Percentiles rank a stretch among this genome's conserved stretches.
Conservation (phyloP, 2,113 vertebrate genomes). For the Tachuris rubrigastra region DNA sequence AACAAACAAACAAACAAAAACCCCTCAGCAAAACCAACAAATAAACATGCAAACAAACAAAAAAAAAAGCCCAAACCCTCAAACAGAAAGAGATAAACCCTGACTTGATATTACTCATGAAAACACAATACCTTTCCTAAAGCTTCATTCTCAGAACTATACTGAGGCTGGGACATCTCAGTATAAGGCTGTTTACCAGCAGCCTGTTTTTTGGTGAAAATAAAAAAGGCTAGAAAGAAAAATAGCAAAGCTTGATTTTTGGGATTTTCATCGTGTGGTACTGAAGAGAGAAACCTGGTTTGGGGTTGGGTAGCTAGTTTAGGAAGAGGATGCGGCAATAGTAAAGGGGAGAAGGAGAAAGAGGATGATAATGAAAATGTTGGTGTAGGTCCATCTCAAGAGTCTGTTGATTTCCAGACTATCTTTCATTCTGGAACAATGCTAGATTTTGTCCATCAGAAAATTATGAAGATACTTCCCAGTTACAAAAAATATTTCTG, state of each 20-base stretch:
- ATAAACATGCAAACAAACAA: accelerated
- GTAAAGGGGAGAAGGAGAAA: neutral
- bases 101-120: neutral
- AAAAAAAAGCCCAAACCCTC: no score
- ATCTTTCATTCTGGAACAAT: neutral
- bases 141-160: neutral
- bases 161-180: neutral
- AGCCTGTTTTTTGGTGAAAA: neutral
- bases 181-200: neutral
- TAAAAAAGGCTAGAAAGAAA: neutral
- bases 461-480: neutral
- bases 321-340: neutral
- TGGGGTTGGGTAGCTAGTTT: accelerated
- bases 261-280: neutral
- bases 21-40: accelerated
- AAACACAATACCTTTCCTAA: neutral
- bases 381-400: neutral
- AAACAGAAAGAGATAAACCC: accelerated
- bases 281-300: neutral
- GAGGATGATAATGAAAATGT: neutral
- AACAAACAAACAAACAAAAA: accelerated
- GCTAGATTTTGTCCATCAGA: neutral
- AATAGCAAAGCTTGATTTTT: neutral
- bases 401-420: neutral
- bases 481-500: neutral